Evolutionary conservation across 2,113 vertebrate genomes (phyloP), one percentile per base, ranked within the genome.

Genomic region (Neolamprologus devosi): DNA sequence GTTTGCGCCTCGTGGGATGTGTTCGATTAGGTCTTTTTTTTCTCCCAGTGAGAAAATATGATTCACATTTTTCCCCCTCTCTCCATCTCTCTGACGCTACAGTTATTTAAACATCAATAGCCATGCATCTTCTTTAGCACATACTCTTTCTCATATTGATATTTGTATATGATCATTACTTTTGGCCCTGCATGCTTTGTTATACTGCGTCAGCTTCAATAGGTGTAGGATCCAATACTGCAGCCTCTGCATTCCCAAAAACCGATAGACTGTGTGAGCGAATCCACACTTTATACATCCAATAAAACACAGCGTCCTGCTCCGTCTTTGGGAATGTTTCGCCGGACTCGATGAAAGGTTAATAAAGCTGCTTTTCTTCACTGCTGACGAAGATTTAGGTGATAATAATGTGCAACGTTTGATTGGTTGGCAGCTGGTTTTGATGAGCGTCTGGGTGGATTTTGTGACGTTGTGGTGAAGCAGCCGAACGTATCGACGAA

Each of bases 71-170:
- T 91, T 88, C 80, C 80, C 87, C 82, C 93, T 70, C 92, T 65
- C 91, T 94, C 95, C 93, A 93, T 93, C 93, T 93, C 92, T 92
- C 92, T 94, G 94, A 94, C 94, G 91, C 93, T 94, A 94, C 94
- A 94, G 95, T 96, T 96, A 96, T 96, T 96, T 95, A 96, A 95
- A 96, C 95, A 96, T 97, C 96, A 96, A 96, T 96, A 96, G 93
- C 95, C 93, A 96, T 97, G 96, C 92, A 87, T 97, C 96, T 96
- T 96, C 95, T 96, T 96, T 96, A 96, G 95, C 96, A 91, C 92
- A 89, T 94, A 95, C 94, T 95, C 95, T 90, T 93, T 95, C 95
- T 95, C 94, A 95, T 96, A 97, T 97, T 95, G 96, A 97, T 97
- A 96, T 96, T 95, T 95, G 95, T 95, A 96, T 96, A 96, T 96